Percentiles rank a stretch among this genome's conserved stretches.
Evolutionary conservation across 1,140 invertebrate species (phyloP).

Genomic region (Monomorium pharaonis): DNA sequence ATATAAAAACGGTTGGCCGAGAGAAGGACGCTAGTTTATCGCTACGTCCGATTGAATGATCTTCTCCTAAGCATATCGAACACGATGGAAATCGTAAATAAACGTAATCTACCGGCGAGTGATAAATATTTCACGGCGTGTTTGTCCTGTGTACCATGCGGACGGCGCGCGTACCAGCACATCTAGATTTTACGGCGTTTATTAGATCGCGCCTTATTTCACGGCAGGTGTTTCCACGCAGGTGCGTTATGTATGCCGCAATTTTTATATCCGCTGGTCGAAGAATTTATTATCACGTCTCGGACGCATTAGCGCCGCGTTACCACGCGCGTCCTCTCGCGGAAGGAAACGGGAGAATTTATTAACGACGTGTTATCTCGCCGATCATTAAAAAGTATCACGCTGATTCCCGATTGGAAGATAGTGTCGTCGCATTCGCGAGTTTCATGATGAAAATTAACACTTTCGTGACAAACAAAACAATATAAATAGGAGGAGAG

Average conservation of each 20-base stretch:
- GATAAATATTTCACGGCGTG: slow-evolving; percentile 53
- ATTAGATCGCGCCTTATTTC: slow-evolving; percentile 40
- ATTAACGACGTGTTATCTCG: slow-evolving; percentile 41
- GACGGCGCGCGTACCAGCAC: slow-evolving; percentile 5
- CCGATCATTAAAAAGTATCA: slow-evolving; percentile 36
- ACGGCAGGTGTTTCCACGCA: slow-evolving; percentile 53
- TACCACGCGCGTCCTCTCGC: background rate
- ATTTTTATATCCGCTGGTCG: slow-evolving; percentile 31
- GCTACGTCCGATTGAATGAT: slow-evolving; percentile 11
- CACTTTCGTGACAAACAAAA: background rate
- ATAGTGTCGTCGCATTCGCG: background rate
- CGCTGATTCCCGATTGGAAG: slow-evolving; percentile 32
- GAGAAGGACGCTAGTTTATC: background rate
- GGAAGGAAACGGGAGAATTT: slow-evolving; percentile 13
- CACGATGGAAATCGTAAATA: slow-evolving; percentile 32
- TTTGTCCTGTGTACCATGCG: background rate
- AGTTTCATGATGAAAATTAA: background rate
- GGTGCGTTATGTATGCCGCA: slow-evolving; percentile 26
- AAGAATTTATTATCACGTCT: slow-evolving; percentile 45
- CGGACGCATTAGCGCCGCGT: slow-evolving; percentile 32
- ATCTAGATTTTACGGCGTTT: slow-evolving; percentile 64
- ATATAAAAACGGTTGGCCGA: background rate
- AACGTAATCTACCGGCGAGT: slow-evolving; percentile 33
- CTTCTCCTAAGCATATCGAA: background rate
- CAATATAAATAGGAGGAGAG: background rate